phyloP scores from a whole-genome alignment of 2,797 vertebrate genomes.

The Typhlichthys subterraneus region DNA sequence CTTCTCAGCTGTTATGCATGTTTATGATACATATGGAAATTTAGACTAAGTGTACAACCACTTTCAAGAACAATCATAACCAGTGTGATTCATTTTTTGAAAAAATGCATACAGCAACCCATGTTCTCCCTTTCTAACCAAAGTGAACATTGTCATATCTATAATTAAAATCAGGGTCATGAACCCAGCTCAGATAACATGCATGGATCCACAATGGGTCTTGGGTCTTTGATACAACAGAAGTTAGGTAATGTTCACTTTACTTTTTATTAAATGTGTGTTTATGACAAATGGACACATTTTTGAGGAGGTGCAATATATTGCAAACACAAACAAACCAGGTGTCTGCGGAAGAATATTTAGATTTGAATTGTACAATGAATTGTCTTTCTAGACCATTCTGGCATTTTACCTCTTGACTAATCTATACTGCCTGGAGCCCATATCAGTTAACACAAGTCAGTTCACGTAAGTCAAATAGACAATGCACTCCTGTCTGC shows the following conservation, averaged over 20 bases:
- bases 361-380: neutral
- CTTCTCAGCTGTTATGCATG: too few relatives aligned
- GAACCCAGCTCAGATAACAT: too few relatives aligned
- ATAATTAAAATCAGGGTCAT: too few relatives aligned
- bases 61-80: too few relatives aligned
- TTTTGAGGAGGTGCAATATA: neutral
- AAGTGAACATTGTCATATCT: too few relatives aligned
- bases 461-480: conserved; percentile 15
- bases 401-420: neutral
- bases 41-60: too few relatives aligned
- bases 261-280: neutral
- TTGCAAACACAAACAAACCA: conserved; percentile 2
- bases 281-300: neutral
- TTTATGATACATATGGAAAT: too few relatives aligned
- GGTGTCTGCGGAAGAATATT: neutral
- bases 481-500: conserved; percentile 26
- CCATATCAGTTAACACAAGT: conserved; percentile 21
- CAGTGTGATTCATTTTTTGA: too few relatives aligned
- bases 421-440: conserved; percentile 11
- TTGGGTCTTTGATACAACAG: too few relatives aligned
- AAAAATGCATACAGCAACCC: too few relatives aligned
- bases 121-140: too few relatives aligned
- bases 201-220: too few relatives aligned
- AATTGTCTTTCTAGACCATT: conserved; percentile 5
- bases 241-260: neutral